phyloP scores from a whole-genome alignment of 2,797 vertebrate species.

The Brachyrhaphis roseni region DNA sequence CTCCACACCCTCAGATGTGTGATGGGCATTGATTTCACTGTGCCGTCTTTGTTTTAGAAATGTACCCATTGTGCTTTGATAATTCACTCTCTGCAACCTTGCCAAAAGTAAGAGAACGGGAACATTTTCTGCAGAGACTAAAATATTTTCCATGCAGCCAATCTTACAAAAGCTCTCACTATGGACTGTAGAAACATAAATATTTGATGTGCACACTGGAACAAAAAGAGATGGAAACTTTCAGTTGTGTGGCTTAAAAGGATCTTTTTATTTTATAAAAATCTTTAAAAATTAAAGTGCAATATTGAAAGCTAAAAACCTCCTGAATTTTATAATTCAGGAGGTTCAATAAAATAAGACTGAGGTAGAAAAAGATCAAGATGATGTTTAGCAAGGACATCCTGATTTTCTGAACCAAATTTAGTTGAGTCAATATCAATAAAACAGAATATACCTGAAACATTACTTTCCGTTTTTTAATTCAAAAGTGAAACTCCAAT shows the following conservation, averaged over 20 bases:
- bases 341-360: conserved; percentile 25
- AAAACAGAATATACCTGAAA: background rate
- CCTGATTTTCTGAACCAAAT: conserved; percentile 14
- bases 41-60: conserved; percentile 64
- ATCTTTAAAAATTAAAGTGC: conserved; percentile 38
- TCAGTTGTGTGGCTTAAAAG: conserved; percentile 37
- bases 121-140: conserved; percentile 39
- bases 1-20: conserved; percentile 61
- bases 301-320: conserved; percentile 47
- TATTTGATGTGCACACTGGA: conserved; percentile 48
- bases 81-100: conserved; percentile 50
- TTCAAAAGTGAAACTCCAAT: background rate
- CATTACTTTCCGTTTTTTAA: background rate
- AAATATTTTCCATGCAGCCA: conserved; percentile 46
- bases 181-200: conserved; percentile 61
- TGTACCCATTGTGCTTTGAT: conserved; percentile 67
- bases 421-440: background rate
- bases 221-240: conserved; percentile 63
- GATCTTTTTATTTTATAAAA: conserved; percentile 39
- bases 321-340: conserved; percentile 25
- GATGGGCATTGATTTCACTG: conserved; percentile 65
- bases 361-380: conserved; percentile 16
- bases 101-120: conserved; percentile 38
- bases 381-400: conserved; percentile 1
- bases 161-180: conserved; percentile 43